Base-by-base conservation (phyloP, 1,140 invertebrate genomes). In the Pseudomyrmex flavicornis region DNA sequence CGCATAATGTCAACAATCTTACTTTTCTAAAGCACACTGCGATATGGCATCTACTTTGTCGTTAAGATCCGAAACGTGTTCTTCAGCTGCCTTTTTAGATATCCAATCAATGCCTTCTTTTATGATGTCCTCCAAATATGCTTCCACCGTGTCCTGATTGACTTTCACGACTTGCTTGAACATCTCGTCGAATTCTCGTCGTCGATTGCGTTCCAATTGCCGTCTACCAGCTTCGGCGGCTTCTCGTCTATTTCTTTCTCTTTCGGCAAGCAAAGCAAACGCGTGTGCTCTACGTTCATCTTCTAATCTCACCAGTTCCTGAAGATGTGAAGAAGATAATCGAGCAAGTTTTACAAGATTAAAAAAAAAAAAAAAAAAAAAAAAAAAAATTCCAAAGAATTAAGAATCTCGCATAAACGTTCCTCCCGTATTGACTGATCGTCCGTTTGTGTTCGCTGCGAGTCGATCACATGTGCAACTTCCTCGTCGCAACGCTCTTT, bases 111-210 rank as follows among this genome's bases (percentile, higher is more conserved):
- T 94, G 7, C 96, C 95, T 59, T 95, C 95, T 2, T 95, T 93
- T 8, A 97, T 95, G 22, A 97, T 95, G 84, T 95, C 95, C 84
- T 96, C 95, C 56, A 97, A 93, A 91, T 96, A 97, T 0, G 94
- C 91, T 84, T 95, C 96, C 7, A 96, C 95, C 10, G 93, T 95
- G 22, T 94, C 95, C 93, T 95, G 95, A 88, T 97, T 95, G 9
- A 95, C 93, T 88, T 96, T 94, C 2, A 90, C 61, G 50, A 95
- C 96, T 95, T 97, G 96, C 90, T 96, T 96, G 90, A 97, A 97
- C 90, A 97, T 96, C 93, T 97, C 96, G 88, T 97, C 97, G 68
- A 97, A 96, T 92, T 97, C 96, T 74, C 95, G 91, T 58, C 96
- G 92, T 26, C 96, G 92, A 83, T 96, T 94, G 79, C 96, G 95